Evolutionary conservation across 2,888 invertebrate genomes (phyloP).

Genomic region (Drosophila atripex): DNA sequence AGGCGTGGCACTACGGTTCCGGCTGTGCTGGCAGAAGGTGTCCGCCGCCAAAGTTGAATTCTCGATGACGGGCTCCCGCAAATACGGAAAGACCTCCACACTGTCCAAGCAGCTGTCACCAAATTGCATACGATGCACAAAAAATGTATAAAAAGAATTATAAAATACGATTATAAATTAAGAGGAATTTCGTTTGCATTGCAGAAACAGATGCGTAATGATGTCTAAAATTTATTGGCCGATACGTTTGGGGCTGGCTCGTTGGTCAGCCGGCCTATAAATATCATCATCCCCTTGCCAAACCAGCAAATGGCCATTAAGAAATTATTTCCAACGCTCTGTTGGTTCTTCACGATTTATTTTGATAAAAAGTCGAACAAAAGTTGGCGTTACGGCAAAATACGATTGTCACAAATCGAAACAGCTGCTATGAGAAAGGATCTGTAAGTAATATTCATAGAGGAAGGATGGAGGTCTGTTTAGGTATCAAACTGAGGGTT

Average conservation of each 20-base stretch:
- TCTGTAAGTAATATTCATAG: background rate
- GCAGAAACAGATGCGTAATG: constrained; percentile 55
- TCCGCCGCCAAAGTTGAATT: constrained; percentile 81
- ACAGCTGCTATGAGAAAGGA: constrained; percentile 10
- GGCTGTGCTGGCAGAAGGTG: constrained; percentile 81
- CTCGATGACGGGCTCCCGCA: constrained; percentile 83
- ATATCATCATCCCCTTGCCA: constrained; percentile 53
- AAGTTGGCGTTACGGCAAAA: constrained; percentile 73
- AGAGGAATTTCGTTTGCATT: constrained; percentile 19
- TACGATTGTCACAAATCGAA: constrained; percentile 28
- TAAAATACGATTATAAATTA: constrained; percentile 3
- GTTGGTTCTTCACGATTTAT: constrained; percentile 71
- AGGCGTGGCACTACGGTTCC: constrained; percentile 69
- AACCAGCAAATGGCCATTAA: constrained; percentile 47
- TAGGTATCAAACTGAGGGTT: background rate
- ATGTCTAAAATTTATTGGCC: constrained; percentile 79
- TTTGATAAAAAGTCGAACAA: constrained; percentile 75
- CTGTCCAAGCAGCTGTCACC: constrained; percentile 82
- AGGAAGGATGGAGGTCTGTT: background rate
- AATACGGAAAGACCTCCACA: constrained; percentile 83
- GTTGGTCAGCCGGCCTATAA: constrained; percentile 65
- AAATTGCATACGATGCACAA: constrained; percentile 21
- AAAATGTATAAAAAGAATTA: constrained; percentile 7
- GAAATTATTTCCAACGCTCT: constrained; percentile 45
- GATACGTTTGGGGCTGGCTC: constrained; percentile 66